These are phyloP conservation scores for Nesometra sesokonis DNA, from an alignment of 35 echinoderm and acorn worm genomes.

Conservation along the genomic window DNA sequence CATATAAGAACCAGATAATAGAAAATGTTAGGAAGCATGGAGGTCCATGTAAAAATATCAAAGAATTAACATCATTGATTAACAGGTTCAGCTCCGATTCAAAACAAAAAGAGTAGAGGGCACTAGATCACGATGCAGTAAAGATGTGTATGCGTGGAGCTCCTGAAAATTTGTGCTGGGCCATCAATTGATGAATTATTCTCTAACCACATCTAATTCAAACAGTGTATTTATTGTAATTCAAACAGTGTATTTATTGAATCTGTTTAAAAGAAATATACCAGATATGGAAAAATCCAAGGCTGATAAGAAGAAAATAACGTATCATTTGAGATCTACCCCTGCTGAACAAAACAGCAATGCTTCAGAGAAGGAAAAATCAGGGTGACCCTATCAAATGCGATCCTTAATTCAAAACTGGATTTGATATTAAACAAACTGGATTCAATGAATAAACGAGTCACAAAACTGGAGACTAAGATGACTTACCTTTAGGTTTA, in stretches of 20 bases:
- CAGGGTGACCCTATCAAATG: no score
- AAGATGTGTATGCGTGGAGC: constrained; percentile 1
- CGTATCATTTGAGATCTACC: no score
- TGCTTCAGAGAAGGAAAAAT: no score
- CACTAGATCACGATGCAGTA: constrained; percentile 1
- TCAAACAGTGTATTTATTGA: no score
- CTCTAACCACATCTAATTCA: not conserved
- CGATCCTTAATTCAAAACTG: no score
- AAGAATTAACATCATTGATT: no score
- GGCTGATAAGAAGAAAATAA: not conserved
- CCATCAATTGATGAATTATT: not conserved
- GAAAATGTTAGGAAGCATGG: constrained; percentile 17
- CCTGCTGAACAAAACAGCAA: not conserved
- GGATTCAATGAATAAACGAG: no score
- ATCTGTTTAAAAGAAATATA: no score
- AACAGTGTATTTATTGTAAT: not conserved
- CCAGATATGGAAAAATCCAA: no score
- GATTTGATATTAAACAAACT: no score
- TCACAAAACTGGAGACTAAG: no score
- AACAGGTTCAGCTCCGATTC: not conserved
- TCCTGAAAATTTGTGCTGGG: constrained; percentile 15
- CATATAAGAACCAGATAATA: not conserved
- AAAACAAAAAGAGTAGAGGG: not conserved
- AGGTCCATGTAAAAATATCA: constrained; percentile 1
- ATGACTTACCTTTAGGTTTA: no score